Evolutionary conservation across 2,797 vertebrate species (phyloP).

Genomic region (Aeoliscus strigatus): DNA sequence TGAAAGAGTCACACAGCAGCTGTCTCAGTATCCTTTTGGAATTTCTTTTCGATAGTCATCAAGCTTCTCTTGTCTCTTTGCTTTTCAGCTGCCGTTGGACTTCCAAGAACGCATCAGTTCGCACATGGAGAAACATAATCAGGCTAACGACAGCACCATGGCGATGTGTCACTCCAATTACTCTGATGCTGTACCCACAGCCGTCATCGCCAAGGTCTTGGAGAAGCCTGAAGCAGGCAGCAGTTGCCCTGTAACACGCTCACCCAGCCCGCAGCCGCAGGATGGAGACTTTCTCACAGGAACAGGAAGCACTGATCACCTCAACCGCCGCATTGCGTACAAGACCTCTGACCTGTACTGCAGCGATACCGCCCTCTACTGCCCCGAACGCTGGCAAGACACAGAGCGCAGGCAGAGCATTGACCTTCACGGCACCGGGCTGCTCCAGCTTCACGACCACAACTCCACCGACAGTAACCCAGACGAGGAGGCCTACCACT

Average conservation of each 20-base stretch:
- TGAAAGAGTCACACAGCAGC: slow-evolving; percentile 9
- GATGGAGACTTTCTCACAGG: slow-evolving; percentile 76
- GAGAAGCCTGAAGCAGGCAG: slow-evolving; percentile 86
- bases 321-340: slow-evolving; percentile 72
- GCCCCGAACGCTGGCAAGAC: slow-evolving; percentile 79
- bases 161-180: slow-evolving; percentile 80
- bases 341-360: slow-evolving; percentile 87
- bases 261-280: slow-evolving; percentile 76
- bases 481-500: slow-evolving; percentile 83
- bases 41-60: slow-evolving; percentile 3
- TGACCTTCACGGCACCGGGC: slow-evolving; percentile 76
- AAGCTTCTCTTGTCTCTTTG: slow-evolving; percentile 19
- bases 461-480: slow-evolving; percentile 86
- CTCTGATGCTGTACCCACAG: slow-evolving; percentile 80
- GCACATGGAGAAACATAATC: slow-evolving; percentile 83
- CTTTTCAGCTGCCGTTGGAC: slow-evolving; percentile 81
- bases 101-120: slow-evolving; percentile 89
- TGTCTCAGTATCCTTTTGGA: slow-evolving; percentile 6
- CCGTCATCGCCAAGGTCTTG: slow-evolving; percentile 85
- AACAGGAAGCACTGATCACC: slow-evolving; percentile 75
- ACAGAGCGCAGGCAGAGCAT: slow-evolving; percentile 80
- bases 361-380: slow-evolving; percentile 92
- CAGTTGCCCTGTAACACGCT: slow-evolving; percentile 79
- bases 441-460: slow-evolving; percentile 79
- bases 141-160: slow-evolving; percentile 65